Evolutionary conservation across 2,888 invertebrate species (phyloP).

Genomic region (Acanthosepion esculentum): DNA sequence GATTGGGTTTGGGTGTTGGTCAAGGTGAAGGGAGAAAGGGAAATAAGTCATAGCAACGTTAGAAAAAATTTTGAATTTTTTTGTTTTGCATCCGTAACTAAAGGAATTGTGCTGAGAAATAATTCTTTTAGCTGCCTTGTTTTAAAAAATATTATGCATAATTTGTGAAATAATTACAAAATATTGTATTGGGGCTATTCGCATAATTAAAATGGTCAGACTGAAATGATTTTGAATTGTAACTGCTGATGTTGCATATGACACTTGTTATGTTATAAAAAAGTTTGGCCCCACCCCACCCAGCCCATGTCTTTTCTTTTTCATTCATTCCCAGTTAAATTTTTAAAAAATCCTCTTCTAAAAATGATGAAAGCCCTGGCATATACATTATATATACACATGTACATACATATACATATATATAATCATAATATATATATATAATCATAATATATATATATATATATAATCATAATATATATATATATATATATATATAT

Average conservation of each 20-base stretch:
- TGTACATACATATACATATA: slow-evolving; percentile 22
- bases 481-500: background rate
- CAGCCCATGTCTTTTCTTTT: background rate
- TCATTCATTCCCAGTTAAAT: background rate
- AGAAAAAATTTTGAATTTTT: background rate
- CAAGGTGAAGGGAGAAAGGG: background rate
- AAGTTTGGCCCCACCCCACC: background rate
- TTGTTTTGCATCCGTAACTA: slow-evolving; percentile 33
- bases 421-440: background rate
- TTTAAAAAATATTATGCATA: slow-evolving; percentile 33
- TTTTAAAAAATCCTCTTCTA: background rate
- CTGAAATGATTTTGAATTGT: background rate
- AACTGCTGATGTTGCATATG: slow-evolving; percentile 16
- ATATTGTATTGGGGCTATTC: slow-evolving; percentile 8
- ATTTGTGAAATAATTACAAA: slow-evolving; percentile 33
- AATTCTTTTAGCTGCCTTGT: slow-evolving; percentile 33
- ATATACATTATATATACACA: slow-evolving; percentile 40
- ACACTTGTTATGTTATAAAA: background rate
- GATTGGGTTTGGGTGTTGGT: background rate
- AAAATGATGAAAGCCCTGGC: slow-evolving; percentile 22
- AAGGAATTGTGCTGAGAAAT: slow-evolving; percentile 33
- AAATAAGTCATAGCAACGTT: slow-evolving; percentile 11
- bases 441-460: background rate
- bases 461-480: background rate
- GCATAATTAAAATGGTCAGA: slow-evolving; percentile 10